Evolutionary conservation across 2,113 vertebrate species (phyloP).

Genomic region (Gavialis gangeticus): DNA sequence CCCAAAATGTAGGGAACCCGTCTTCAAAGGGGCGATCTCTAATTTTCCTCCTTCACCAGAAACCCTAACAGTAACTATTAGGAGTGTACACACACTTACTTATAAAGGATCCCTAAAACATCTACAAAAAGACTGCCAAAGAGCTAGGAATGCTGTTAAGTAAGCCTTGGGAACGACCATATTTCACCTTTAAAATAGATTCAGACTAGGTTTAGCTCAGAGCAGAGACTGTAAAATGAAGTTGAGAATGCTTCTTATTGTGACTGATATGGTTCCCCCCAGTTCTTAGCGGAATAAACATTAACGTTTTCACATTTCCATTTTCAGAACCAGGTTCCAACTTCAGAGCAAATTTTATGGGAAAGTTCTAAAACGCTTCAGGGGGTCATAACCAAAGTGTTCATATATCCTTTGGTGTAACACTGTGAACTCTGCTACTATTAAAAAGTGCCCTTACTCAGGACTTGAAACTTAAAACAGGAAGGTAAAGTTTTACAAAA

Average conservation of each 20-base stretch:
- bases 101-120: background rate
- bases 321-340: background rate
- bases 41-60: background rate
- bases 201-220: background rate
- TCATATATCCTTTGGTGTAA: background rate
- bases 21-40: background rate
- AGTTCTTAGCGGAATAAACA: background rate
- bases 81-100: background rate
- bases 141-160: background rate
- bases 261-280: background rate
- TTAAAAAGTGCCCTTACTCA: background rate
- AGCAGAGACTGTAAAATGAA: background rate
- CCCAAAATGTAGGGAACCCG: background rate
- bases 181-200: background rate
- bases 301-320: background rate
- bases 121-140: background rate
- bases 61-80: background rate
- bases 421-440: background rate
- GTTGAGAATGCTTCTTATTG: background rate
- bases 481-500: background rate
- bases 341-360: background rate
- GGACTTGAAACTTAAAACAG: background rate
- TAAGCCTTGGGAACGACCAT: background rate
- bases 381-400: background rate
- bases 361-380: background rate